phyloP scores from a whole-genome alignment of 1,140 invertebrate genomes.

The Papilio machaon region DNA sequence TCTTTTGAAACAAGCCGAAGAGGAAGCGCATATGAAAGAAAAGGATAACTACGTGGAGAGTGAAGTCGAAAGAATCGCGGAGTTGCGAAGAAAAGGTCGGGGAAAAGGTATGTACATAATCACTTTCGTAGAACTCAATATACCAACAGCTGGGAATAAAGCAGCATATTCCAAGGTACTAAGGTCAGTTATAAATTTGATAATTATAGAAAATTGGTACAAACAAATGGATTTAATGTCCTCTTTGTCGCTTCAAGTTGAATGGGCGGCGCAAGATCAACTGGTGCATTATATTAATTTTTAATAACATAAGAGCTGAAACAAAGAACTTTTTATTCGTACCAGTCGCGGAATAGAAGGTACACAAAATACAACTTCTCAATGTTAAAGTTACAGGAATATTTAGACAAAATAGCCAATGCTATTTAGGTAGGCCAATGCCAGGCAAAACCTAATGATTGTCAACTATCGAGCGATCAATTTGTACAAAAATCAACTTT shows the following conservation, averaged over 20 bases:
- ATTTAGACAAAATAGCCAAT: not conserved
- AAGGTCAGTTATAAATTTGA: not conserved
- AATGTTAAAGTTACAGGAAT: not conserved
- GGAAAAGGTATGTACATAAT: slow-evolving; percentile 64
- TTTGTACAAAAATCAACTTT: too few species aligned
- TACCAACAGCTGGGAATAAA: not conserved
- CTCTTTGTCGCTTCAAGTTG: slow-evolving; percentile 21
- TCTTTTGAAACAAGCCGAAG: slow-evolving; percentile 69
- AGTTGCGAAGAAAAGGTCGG: slow-evolving; percentile 67
- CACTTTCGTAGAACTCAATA: not conserved
- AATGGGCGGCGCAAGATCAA: not conserved
- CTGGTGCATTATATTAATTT: not conserved
- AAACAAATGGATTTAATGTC: slow-evolving; percentile 15
- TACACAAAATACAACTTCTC: not conserved
- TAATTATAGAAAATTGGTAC: not conserved
- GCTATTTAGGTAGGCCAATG: too few species aligned
- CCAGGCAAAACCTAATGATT: too few species aligned
- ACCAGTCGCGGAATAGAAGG: not conserved
- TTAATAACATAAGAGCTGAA: not conserved
- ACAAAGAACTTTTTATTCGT: not conserved
- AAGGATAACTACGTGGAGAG: slow-evolving; percentile 58
- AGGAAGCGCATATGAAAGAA: slow-evolving; percentile 55
- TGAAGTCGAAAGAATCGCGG: slow-evolving; percentile 71
- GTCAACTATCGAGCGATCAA: too few species aligned
- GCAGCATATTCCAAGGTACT: not conserved